These are phyloP conservation scores for Andrena cerasifolii DNA, from an alignment of 1,140 invertebrate genomes.

Conservation along the genomic window DNA sequence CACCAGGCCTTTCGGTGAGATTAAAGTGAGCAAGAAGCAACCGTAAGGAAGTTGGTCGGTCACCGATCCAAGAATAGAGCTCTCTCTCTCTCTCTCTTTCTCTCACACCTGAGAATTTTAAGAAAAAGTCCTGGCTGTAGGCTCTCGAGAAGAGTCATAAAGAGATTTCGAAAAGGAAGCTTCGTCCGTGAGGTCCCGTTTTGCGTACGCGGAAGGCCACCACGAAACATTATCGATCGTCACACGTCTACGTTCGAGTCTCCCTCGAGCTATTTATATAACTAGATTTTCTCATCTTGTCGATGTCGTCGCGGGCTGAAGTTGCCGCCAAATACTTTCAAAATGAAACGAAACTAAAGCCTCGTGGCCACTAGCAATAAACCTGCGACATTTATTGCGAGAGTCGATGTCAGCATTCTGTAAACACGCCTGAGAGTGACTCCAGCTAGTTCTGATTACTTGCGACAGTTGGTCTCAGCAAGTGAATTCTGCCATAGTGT, in stretches of 20 bases:
- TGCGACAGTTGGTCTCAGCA: too few relatives aligned
- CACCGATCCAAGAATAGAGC: slow-evolving; percentile 27
- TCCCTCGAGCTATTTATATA: slow-evolving; percentile 12
- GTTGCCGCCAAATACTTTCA: not conserved
- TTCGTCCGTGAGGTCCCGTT: slow-evolving; percentile 1
- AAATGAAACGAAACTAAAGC: slow-evolving; percentile 8
- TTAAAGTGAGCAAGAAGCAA: slow-evolving; percentile 45
- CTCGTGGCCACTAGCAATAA: too few relatives aligned
- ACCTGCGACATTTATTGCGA: too few relatives aligned
- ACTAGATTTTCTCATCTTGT: slow-evolving; percentile 1
- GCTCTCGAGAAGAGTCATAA: slow-evolving; percentile 26
- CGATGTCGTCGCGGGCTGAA: not conserved
- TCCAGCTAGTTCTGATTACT: too few relatives aligned
- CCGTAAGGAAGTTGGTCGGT: slow-evolving; percentile 35
- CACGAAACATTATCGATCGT: slow-evolving; percentile 46
- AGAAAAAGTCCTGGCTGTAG: slow-evolving; percentile 40
- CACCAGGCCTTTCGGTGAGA: slow-evolving; percentile 23
- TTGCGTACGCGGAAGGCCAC: not conserved
- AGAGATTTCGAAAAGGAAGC: slow-evolving; percentile 18
- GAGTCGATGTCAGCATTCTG: too few relatives aligned
- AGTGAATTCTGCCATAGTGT: too few relatives aligned
- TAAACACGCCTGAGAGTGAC: too few relatives aligned
- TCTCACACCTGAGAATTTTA: slow-evolving; percentile 47
- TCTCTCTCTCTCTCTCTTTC: slow-evolving; percentile 18
- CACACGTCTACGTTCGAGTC: not conserved